Evolutionary conservation across 2,888 invertebrate species (phyloP), one percentile per base, ranked within the genome.

Genomic region (Therioaphis trifolii): DNA sequence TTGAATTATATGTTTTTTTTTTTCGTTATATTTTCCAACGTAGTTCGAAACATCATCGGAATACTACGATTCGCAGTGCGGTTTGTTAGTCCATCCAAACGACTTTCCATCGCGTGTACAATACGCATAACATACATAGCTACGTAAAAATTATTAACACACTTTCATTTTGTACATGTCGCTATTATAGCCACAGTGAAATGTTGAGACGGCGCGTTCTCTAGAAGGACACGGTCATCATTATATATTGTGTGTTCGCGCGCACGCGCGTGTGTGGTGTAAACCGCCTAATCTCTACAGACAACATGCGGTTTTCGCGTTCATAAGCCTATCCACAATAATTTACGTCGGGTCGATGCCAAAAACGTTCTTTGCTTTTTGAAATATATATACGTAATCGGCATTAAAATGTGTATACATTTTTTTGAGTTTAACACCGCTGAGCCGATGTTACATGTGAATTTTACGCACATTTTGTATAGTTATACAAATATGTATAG

Each of bases 331-430:
- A 5, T 35, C 35, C 35, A 35, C 35, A 35, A 35, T 35, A 35
- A 35, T 35, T 35, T 35, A 27, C 9, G 35, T 46, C 46, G 2
- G 46, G 7, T 18, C 15, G 46, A 71, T 49, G 49, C 69, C 46
- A 49, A 71, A 71, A 71, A 71, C 69, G 46, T 71, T 49, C 40
- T 49, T n/a, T n/a, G 14, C 9, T 35, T n/a, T 49, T 7, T 49
- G n/a, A 7, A 46, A 49, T 49, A 24, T 14, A 46, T 46, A 46
- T 27, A 69, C 69, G 69, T 24, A 69, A 69, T 69, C 46, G 46
- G 12, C 68, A 43, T n/a, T n/a, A 27, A 61, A 29, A 52, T 5
- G 35, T 21, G 18, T 29, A 29, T 18, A 29, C 63, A 15, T 29
- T 61, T 55, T 55, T 21, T 21, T 55, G 5, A 46, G n/a, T 52